These are phyloP conservation scores for Microcebus tavaratra DNA, from an alignment of 2,113 vertebrate species.

Conservation along the genomic window DNA sequence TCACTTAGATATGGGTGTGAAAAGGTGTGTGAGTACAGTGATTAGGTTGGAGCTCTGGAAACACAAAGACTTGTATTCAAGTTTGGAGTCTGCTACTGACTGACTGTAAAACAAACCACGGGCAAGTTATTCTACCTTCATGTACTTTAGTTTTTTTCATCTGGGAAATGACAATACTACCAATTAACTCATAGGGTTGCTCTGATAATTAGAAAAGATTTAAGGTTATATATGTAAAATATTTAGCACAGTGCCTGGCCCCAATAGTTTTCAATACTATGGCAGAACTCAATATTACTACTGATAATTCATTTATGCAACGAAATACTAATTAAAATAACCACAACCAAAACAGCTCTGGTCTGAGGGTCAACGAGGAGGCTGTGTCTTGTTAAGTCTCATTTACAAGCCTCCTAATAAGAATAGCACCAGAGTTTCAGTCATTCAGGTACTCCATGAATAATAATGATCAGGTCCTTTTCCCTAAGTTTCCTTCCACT, in stretches of 20 bases:
- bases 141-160: neutral
- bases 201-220: neutral
- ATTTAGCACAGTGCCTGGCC: neutral
- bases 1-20: neutral
- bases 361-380: neutral
- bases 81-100: neutral
- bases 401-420: neutral
- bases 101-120: neutral
- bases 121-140: neutral
- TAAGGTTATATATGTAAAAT: neutral
- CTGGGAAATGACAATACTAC: neutral
- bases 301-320: neutral
- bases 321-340: neutral
- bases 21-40: neutral
- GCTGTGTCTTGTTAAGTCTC: neutral
- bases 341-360: neutral
- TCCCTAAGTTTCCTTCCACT: neutral
- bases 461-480: neutral
- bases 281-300: neutral
- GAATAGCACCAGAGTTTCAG: neutral
- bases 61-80: neutral
- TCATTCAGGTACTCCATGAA: neutral
- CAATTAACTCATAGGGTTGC: neutral
- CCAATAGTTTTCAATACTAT: neutral
- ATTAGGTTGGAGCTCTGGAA: neutral